phyloP scores from a whole-genome alignment of 2,888 invertebrate genomes.

The Bibio marci region DNA sequence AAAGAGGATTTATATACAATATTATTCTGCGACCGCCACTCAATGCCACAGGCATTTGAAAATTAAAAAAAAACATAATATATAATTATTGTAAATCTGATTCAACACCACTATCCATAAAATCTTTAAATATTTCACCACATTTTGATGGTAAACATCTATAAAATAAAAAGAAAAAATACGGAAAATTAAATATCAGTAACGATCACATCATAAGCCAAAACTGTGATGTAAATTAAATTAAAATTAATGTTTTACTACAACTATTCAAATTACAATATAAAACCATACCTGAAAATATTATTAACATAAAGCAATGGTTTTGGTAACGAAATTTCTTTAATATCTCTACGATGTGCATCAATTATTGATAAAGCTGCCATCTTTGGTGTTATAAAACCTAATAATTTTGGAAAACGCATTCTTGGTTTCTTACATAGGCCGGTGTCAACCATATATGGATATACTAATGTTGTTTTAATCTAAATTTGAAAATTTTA shows the following conservation, averaged over 20 bases:
- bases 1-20: too few relatives aligned
- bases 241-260: not conserved
- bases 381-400: slow-evolving; percentile 40
- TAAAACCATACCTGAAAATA: slow-evolving; percentile 1
- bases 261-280: too few relatives aligned
- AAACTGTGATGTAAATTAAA: too few relatives aligned
- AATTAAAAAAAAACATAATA: too few relatives aligned
- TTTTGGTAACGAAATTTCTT: slow-evolving; percentile 47
- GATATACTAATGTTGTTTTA: slow-evolving; percentile 67
- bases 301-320: slow-evolving; percentile 35
- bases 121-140: slow-evolving; percentile 37
- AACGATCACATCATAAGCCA: too few relatives aligned
- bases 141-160: slow-evolving; percentile 33
- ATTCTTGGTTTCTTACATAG: slow-evolving; percentile 60
- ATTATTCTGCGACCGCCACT: too few relatives aligned
- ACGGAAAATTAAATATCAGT: too few relatives aligned
- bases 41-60: too few relatives aligned
- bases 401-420: slow-evolving; percentile 47
- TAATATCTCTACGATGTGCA: slow-evolving; percentile 44
- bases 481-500: slow-evolving; percentile 31
- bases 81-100: slow-evolving; percentile 31
- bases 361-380: slow-evolving; percentile 48
- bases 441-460: slow-evolving; percentile 78
- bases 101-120: slow-evolving; percentile 46
- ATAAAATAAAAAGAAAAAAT: not conserved